Percentiles rank a stretch among this genome's conserved stretches.
phyloP scores from a whole-genome alignment of 2,888 invertebrate species.

The Tachina grossa region DNA sequence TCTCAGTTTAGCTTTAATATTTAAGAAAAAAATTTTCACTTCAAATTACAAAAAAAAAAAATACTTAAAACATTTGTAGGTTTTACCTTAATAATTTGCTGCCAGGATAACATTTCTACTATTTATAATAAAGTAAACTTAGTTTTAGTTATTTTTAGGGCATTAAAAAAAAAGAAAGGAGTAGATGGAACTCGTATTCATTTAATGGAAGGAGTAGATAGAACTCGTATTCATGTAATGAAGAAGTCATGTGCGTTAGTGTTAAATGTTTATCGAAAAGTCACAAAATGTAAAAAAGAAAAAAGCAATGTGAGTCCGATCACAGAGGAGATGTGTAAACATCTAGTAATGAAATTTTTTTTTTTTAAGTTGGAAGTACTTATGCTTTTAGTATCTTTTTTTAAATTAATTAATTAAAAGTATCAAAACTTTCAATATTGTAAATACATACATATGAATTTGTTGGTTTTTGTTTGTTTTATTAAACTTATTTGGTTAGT shows the following conservation, averaged over 20 bases:
- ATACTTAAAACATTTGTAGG: constrained; percentile 42
- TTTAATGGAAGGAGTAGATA: too few relatives aligned
- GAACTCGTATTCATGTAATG: constrained; percentile 21
- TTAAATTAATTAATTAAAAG: too few relatives aligned
- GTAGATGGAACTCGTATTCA: constrained; percentile 9
- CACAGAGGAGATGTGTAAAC: too few relatives aligned
- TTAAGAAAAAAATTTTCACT: background rate
- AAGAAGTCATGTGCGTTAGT: constrained; percentile 56
- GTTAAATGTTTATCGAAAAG: constrained; percentile 59
- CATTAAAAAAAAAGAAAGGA: background rate
- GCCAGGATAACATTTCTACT: constrained; percentile 20
- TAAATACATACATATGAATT: too few relatives aligned
- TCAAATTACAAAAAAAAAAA: constrained; percentile 4
- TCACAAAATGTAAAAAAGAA: constrained; percentile 35
- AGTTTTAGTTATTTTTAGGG: background rate
- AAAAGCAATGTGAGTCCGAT: too few relatives aligned
- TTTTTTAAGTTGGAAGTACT: too few relatives aligned
- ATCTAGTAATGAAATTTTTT: too few relatives aligned
- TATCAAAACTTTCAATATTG: too few relatives aligned
- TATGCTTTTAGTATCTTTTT: too few relatives aligned
- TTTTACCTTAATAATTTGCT: background rate
- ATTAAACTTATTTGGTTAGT: too few relatives aligned
- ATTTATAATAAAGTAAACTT: background rate
- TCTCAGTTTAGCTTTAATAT: background rate
- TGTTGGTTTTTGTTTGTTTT: too few relatives aligned